Base-by-base conservation (phyloP, 2,888 invertebrate species). In the Drosophila sordidapex region DNA sequence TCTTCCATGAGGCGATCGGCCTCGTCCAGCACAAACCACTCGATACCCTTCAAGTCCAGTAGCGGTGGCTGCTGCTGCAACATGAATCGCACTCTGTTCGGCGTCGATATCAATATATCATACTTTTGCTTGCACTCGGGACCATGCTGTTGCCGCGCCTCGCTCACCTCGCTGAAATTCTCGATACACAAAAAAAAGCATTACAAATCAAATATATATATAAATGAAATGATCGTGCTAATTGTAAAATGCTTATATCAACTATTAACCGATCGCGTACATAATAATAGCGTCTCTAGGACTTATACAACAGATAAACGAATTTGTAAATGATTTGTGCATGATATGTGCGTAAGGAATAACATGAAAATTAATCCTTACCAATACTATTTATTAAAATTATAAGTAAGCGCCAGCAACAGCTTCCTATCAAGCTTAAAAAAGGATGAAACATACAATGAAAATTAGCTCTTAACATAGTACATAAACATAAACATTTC, bases 1-100 rank as follows among this genome's bases (percentile, higher is more conserved):
- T 95, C 95, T 93, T 99, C 99, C 94, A 99, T 99, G 58, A 99
- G 93, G 92, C 99, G 98, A 94, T 99, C 99, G 0, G 98, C 98
- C 93, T 99, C 99, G 92, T 99, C 99, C 43, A 99, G 95, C 31
- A 99, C 94, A 56, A 99, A 94, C 98, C 99, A 99, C 89, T 97
- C 95, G 11, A 99, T 95, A 83, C 97, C 96, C 63, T 94, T 94
- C 43, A 98, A 94, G 62, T 95, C 95, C 61, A 98, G 94, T 2
- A 95, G 94, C 13, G 97, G 95, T 25, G 96, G 96, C 71, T 98
- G 96, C 90, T 97, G 96, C 83, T 96, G 96, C 48, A 99, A 93
- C 63, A 98, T 93, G 91, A 95, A 98, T 80, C 99, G 96, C 18
- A 99, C 94, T 71, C 98, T 95, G 91, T 99, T 98, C 2, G 99